phyloP scores from a whole-genome alignment of 2,888 invertebrate genomes.

The Sipha maydis region DNA sequence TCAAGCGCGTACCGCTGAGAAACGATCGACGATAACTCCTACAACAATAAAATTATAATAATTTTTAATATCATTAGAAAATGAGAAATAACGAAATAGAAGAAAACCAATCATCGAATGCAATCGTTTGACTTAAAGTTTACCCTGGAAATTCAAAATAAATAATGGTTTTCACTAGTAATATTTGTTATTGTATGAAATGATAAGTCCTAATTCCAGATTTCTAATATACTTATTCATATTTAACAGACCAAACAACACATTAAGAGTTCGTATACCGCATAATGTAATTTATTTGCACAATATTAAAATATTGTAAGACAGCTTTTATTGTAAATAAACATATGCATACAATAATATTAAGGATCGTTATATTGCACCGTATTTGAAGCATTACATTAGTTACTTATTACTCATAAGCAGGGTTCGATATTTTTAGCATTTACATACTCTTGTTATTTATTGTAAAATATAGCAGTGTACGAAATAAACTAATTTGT shows the following conservation, averaged over 20 bases:
- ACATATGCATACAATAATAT: neutral
- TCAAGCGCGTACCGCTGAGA: neutral
- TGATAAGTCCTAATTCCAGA: neutral
- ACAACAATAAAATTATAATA: neutral
- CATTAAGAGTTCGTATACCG: neutral
- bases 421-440: too few species aligned
- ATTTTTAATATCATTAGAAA: neutral
- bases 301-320: neutral
- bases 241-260: neutral
- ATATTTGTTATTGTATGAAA: neutral
- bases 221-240: neutral
- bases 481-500: too few species aligned
- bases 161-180: neutral
- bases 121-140: neutral
- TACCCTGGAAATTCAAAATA: slow-evolving; percentile 29
- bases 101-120: neutral
- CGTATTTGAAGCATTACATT: neutral
- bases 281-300: neutral
- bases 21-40: neutral
- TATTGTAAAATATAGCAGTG: too few species aligned
- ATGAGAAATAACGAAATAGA: neutral
- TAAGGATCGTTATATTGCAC: neutral
- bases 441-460: too few species aligned
- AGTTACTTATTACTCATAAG: neutral
- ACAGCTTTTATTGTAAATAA: neutral